Evolutionary conservation across 2,113 vertebrate species (phyloP), one percentile per base, ranked within the genome.

Genomic region (Bubo bubo): DNA sequence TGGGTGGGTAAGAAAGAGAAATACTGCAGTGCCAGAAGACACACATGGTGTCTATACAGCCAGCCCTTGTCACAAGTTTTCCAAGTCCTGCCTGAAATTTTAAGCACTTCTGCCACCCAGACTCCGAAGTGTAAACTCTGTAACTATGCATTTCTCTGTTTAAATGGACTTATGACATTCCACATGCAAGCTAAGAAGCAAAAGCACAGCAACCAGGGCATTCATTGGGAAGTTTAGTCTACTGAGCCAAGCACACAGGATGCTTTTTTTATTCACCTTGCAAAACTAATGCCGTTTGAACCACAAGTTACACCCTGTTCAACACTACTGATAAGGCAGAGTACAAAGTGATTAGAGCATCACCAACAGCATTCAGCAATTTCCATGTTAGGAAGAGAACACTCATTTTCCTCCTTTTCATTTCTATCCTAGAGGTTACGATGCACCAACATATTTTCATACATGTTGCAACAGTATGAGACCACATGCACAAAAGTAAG

Each of bases 21-120:
- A 68, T 18, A 13, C 14, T 73, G 45, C 49, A 56, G 7, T 21
- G 8, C 39, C 39, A n/a, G 34, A 60, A 60, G 17, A 62, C 15
- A 14, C 12, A 7, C 18, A 1, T 0, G 13, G 18, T 30, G 4
- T 45, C 10, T n/a, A 11, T 3, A 55, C 13, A 91, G 14, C 12
- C 47, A 91, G 22, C 7, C 18, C 26, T 10, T 2, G 11, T 12
- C 20, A 4, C 20, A 73, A 35, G 27, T 6, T 60, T 70, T 37
- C 45, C 35, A 5, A 56, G 41, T 30, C 20, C 37, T 37, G 66
- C 28, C 23, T 39, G 39, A 82, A 85, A 88, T 47, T 49, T 21
- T 49, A 43, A 79, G 21, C 4, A 49, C 11, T 53, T 88, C 34
- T 58, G 49, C 45, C 34, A 56, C 27, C 14, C 28, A 75, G 35